Base-by-base conservation (phyloP, 2,888 invertebrate genomes). In the Hemistola chrysoprasaria region DNA sequence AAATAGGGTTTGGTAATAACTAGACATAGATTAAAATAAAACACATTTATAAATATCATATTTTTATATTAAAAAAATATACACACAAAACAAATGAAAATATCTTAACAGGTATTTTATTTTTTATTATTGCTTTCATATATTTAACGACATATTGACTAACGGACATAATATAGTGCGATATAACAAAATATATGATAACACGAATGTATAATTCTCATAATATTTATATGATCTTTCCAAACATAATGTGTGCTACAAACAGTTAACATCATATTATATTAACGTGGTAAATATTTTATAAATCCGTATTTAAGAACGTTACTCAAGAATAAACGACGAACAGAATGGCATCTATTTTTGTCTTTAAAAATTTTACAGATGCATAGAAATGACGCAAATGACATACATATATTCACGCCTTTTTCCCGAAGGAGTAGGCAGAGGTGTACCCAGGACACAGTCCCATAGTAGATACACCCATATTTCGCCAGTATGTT, bases 31-130 rank as follows among this genome's bases (percentile, higher is more conserved):
- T 25, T 6, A 23, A 21, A 9, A 26, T 39, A 31, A 31, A 29
- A 35, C 1, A 5, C 21, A 0, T 11, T 22, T 6, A 3, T 37
- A 49, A 34, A 42, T 49, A 56, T 59, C 59, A 59, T 49, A 60
- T 72, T 76, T n/a, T 78, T 79, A 58, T 81, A 78, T 71, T 78
- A 75, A 81, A 83, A n/a, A n/a, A 81, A 82, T 78, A 81, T 76
- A 77, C 71, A 78, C 70, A 70, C 60, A 62, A 72, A 65, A 65
- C 60, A 36, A 41, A 41, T 26, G n/a, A 31, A 24, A 10, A 25
- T 60, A 53, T 58, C 35, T 54, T 55, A 53, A 50, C 51, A 44
- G 42, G 51, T 47, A 40, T 52, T 53, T 56, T 53, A 57, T 51
- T 59, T 47, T 65, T 59, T 52, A 41, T 65, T 76, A 77, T 77